Conservation (phyloP, 1,140 invertebrate genomes). For the Campoletis sonorensis region DNA sequence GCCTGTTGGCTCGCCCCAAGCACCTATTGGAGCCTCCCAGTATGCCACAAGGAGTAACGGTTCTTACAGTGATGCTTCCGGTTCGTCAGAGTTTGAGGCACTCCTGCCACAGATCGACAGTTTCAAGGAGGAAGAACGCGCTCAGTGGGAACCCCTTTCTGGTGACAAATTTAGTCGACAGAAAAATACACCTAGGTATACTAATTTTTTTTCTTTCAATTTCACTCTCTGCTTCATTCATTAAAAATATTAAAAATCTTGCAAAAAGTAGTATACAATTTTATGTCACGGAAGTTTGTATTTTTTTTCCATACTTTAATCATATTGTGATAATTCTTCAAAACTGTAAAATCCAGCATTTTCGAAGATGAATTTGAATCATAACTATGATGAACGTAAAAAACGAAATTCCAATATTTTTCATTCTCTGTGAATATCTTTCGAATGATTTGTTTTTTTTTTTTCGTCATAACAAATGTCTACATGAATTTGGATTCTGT, state of each 20-base stretch:
- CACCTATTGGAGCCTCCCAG: constrained; percentile 54
- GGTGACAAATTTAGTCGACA: constrained; percentile 72
- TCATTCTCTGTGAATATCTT: background rate
- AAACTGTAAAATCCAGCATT: no score
- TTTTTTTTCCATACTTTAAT: no score
- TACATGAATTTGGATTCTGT: background rate
- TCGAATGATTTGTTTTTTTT: background rate
- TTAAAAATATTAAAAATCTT: background rate
- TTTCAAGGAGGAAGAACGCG: constrained; percentile 76
- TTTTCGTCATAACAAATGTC: no score
- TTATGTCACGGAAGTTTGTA: background rate
- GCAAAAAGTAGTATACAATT: background rate
- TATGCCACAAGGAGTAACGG: constrained; percentile 72
- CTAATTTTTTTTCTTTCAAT: background rate
- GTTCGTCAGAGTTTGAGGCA: constrained; percentile 74
- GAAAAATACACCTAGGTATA: constrained; percentile 73
- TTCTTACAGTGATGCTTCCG: constrained; percentile 73
- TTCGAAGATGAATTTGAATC: background rate
- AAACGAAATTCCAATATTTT: no score
- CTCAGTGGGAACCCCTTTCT: constrained; percentile 78
- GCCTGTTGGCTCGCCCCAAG: constrained; percentile 60
- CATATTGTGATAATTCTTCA: no score
- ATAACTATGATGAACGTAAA: no score
- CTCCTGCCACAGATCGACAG: constrained; percentile 74
- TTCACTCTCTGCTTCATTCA: background rate